phyloP scores from a whole-genome alignment of 2,888 invertebrate genomes.

The Drosophila pseudotalamancana region DNA sequence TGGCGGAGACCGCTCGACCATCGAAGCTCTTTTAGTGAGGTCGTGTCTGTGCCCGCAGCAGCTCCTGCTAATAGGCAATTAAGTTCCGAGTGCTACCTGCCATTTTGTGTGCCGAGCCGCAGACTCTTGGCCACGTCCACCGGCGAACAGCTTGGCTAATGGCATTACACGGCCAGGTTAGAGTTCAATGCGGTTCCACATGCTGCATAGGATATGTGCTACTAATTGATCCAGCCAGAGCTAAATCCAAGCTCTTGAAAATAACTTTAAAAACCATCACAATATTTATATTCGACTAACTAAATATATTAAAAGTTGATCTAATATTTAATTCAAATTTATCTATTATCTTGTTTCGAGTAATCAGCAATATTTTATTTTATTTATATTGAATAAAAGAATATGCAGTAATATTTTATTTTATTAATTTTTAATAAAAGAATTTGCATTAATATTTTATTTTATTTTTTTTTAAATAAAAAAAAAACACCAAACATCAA shows the following conservation, averaged over 20 bases:
- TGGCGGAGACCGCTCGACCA: slow-evolving; percentile 3
- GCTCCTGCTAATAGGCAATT: slow-evolving; percentile 77
- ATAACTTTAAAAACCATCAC: neutral
- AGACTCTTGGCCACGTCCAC: slow-evolving; percentile 18
- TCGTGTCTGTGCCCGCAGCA: slow-evolving; percentile 65
- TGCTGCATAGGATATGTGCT: neutral
- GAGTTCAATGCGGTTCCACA: slow-evolving; percentile 44
- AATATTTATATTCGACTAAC: too few species aligned
- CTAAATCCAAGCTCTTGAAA: neutral
- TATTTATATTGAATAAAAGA: too few species aligned
- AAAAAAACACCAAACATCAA: too few species aligned
- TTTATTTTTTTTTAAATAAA: too few species aligned
- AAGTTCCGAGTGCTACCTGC: slow-evolving; percentile 74
- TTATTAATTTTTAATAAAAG: too few species aligned
- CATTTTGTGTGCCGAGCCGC: slow-evolving; percentile 64
- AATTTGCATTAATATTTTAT: too few species aligned
- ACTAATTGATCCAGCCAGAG: neutral
- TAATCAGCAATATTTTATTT: too few species aligned
- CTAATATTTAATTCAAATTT: too few species aligned
- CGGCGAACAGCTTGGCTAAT: slow-evolving; percentile 50
- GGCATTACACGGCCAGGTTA: slow-evolving; percentile 46
- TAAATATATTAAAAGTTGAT: too few species aligned
- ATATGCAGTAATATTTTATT: too few species aligned
- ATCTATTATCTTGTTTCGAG: too few species aligned
- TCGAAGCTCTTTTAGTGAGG: slow-evolving; percentile 51